Percentiles rank a stretch among this genome's conserved stretches.
Conservation (phyloP, 2,797 vertebrate genomes). For the Smutsia gigantea region DNA sequence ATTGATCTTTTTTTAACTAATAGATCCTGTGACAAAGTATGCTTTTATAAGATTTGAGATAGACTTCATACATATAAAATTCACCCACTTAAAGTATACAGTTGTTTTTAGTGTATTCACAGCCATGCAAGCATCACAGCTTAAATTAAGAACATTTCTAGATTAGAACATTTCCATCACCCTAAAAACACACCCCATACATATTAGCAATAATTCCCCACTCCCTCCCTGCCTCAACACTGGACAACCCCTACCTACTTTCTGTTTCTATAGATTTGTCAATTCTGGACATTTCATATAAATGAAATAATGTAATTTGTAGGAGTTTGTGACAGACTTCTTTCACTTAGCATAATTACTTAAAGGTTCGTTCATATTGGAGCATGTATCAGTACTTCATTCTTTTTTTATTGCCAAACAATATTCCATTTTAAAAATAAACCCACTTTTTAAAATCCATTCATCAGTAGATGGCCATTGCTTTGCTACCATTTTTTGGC, state of each 20-base stretch:
- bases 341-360: conserved; percentile 3
- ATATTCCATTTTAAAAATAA: background rate
- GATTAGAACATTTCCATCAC: background rate
- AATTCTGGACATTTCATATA: background rate
- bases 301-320: background rate
- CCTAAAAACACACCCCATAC: background rate
- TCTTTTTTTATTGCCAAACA: conserved; percentile 8
- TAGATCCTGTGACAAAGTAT: background rate
- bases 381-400: background rate
- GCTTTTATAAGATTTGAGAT: background rate
- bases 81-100: background rate
- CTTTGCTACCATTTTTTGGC: background rate
- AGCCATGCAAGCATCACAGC: background rate
- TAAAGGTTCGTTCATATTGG: background rate
- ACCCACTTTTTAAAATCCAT: background rate
- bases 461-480: background rate
- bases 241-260: background rate
- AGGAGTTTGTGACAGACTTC: background rate
- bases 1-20: background rate
- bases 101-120: background rate
- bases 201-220: background rate
- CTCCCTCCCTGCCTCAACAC: background rate
- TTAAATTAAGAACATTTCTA: too few species aligned
- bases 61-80: background rate
- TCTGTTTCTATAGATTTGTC: too few species aligned